A percentile compares a stretch with the other conserved stretches of the same genome.
Evolutionary conservation across 2,797 vertebrate genomes (phyloP).

Genomic region (Iguana delicatissima): DNA sequence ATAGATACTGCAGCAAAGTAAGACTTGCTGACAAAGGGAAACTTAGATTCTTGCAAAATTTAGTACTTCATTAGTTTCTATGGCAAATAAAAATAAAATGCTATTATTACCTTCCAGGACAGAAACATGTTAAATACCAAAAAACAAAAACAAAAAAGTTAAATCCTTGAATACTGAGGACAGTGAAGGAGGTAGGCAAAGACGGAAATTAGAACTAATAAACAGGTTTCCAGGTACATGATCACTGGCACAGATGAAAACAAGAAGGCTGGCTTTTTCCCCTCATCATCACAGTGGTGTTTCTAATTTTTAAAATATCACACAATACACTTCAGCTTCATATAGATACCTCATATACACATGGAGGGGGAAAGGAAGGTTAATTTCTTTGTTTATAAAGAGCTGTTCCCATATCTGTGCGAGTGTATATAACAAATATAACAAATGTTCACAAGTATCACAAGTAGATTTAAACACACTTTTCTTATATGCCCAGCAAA

Average conservation of each 20-base stretch:
- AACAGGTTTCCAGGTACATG: background rate
- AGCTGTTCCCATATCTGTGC: background rate
- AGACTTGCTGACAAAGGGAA: background rate
- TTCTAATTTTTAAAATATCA: background rate
- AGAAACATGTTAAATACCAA: background rate
- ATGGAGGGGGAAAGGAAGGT: background rate
- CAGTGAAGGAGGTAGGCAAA: background rate
- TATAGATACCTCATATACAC: background rate
- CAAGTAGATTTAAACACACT: background rate
- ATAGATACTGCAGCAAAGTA: background rate
- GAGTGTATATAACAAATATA: background rate
- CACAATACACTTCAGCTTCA: background rate
- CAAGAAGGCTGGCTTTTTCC: no score
- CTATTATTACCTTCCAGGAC: no score
- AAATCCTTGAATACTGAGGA: background rate
- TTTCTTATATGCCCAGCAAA: background rate
- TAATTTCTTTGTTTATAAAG: background rate
- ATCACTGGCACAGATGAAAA: constrained; percentile 13
- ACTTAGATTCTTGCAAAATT: background rate
- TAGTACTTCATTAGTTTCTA: no score
- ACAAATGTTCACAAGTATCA: background rate
- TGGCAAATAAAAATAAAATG: background rate
- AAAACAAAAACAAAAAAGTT: background rate
- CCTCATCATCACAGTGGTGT: background rate
- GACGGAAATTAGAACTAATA: background rate